Evolutionary conservation across 2,888 invertebrate genomes (phyloP), one percentile per base, ranked within the genome.

Genomic region (Erynnis tages): DNA sequence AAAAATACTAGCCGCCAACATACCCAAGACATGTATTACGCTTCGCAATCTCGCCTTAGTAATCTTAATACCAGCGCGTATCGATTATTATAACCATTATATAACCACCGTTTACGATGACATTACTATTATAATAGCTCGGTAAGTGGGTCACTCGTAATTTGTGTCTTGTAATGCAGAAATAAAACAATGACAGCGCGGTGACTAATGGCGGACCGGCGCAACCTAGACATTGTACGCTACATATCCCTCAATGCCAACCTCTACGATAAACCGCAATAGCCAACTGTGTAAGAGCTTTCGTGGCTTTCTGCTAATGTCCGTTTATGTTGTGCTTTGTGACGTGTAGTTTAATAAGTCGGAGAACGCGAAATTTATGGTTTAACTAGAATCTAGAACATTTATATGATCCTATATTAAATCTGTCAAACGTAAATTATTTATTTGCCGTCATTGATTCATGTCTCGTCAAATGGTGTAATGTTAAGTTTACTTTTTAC

Each of bases 211-310:
- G 45, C 21, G 38, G 52, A 53, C 45, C 45, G 45, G 45, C 37
- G 52, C 52, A 53, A 53, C 52, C 52, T 53, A 53, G 53, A 45
- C 53, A 53, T 53, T 53, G 53, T 40, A 53, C 38, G 53, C 38
- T 25, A 52, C 52, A 30, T 45, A 45, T 45, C 38, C 52, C 38
- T 53, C 53, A 53, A 53, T 53, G 53, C 53, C 53, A 53, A 38
- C 53, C 38, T 37, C 37, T 32, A 13, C 23, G 52, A 45, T 52
- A 38, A 52, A 46, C 53, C 30, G 34, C 38, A 45, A 38, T 32
- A 40, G 38, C 37, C 53, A 46, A 27, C 25, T 40, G 68, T 45
- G 44, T 29, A 50, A 40, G 41, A 37, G 30, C 37, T 52, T 52
- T 43, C 53, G 32, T 54, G 56, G 46, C 40, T 40, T 54, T 49